phyloP scores from a whole-genome alignment of 2,797 vertebrate species.

The Champsocephalus esox region DNA sequence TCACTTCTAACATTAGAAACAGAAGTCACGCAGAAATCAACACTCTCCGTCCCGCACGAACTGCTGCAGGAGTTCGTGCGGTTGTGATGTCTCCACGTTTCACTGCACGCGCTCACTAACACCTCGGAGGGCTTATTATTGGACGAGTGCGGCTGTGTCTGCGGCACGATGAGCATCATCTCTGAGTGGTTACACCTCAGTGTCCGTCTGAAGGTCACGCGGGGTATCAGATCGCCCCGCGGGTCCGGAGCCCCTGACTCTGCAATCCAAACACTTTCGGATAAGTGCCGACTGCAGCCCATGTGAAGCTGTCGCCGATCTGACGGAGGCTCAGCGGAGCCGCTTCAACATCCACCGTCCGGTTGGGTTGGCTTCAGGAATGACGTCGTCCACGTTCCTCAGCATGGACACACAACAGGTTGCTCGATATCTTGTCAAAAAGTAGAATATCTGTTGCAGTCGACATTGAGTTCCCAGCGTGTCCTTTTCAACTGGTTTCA shows the following conservation, averaged over 20 bases:
- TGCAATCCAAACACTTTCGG: neutral
- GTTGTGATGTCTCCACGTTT: neutral
- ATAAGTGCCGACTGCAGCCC: neutral
- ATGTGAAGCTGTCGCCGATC: no score
- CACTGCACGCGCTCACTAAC: constrained; percentile 9
- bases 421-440: no score
- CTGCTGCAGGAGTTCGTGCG: constrained; percentile 14
- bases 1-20: constrained; percentile 4
- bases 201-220: constrained; percentile 25
- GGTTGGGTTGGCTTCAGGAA: no score
- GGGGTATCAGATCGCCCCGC: neutral
- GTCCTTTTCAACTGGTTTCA: no score
- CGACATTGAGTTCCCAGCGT: no score
- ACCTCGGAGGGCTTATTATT: constrained; percentile 8
- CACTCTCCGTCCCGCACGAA: neutral
- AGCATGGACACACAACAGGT: no score
- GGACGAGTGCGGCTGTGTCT: neutral
- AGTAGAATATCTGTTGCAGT: no score
- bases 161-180: neutral
- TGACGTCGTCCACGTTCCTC: no score
- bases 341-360: no score
- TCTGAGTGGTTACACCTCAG: constrained; percentile 18
- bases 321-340: no score
- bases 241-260: neutral
- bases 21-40: neutral